These are phyloP conservation scores for Tetheella fluctuosa DNA, from an alignment of 2,888 invertebrate genomes.

Conservation along the genomic window DNA sequence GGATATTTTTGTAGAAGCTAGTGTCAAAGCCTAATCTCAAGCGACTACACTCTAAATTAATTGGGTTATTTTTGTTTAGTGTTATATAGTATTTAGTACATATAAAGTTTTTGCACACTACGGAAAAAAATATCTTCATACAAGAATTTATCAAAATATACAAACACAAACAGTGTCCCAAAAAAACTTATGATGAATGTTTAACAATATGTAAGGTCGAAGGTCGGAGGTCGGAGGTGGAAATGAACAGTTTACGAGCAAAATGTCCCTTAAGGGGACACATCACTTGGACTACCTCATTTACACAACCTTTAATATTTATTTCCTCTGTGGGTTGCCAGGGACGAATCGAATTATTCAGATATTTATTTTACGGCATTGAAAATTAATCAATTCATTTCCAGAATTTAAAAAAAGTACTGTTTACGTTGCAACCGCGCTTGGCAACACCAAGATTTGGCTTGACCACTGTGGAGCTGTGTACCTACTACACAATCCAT, in stretches of 20 bases:
- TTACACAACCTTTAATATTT: conserved; percentile 37
- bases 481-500: too few species aligned
- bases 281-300: conserved; percentile 28
- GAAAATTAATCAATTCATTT: neutral
- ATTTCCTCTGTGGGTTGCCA: conserved; percentile 27
- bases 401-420: neutral
- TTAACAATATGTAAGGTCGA: conserved; percentile 2
- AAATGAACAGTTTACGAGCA: conserved; percentile 18
- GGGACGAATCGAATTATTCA: conserved; percentile 18
- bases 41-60: too few species aligned
- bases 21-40: too few species aligned
- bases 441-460: too few species aligned
- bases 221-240: neutral
- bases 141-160: too few species aligned
- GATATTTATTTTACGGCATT: neutral
- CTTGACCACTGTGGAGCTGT: too few species aligned
- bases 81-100: too few species aligned
- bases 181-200: conserved; percentile 1
- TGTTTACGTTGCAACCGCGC: too few species aligned
- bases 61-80: too few species aligned
- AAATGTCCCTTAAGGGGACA: conserved; percentile 14
- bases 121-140: too few species aligned
- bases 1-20: too few species aligned
- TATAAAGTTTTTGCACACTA: too few species aligned
- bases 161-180: neutral